Evolutionary conservation across 2,888 invertebrate species (phyloP).

Genomic region (Lasius fuliginosus): DNA sequence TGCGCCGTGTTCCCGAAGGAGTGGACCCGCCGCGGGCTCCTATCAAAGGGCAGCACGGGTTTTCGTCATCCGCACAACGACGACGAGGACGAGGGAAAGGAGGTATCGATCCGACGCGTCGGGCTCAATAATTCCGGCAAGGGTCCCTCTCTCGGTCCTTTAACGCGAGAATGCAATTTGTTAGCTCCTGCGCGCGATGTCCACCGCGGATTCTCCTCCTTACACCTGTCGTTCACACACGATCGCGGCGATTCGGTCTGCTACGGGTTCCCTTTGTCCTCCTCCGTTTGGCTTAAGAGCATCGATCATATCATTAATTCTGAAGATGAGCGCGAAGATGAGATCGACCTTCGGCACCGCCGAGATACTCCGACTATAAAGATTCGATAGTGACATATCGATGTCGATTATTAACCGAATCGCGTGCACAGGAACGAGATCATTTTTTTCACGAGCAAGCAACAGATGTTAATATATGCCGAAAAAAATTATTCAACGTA

Average conservation of each 20-base stretch:
- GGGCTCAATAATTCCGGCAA: constrained; percentile 55
- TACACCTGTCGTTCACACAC: not conserved
- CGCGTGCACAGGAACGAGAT: not conserved
- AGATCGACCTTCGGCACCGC: not conserved
- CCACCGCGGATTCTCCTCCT: not conserved
- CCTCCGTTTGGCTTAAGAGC: not conserved
- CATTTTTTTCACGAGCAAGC: not conserved
- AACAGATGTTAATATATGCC: not conserved
- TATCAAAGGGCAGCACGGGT: constrained; percentile 35
- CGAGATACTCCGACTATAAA: not conserved
- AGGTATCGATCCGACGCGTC: constrained; percentile 54
- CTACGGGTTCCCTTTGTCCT: not conserved
- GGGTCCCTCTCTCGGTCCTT: constrained; percentile 36
- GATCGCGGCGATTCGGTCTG: not conserved
- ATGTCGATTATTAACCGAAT: not conserved
- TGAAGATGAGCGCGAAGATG: not conserved
- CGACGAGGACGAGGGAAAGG: constrained; percentile 30
- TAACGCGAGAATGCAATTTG: constrained; percentile 33
- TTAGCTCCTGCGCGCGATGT: constrained; percentile 31
- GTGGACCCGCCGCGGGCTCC: not conserved
- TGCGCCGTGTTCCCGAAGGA: not conserved
- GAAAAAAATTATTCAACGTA: constrained; percentile 1
- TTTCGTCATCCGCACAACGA: constrained; percentile 37
- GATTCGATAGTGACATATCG: not conserved
- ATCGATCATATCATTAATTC: constrained; percentile 32